Evolutionary conservation across 2,797 vertebrate species (phyloP), one percentile per base, ranked within the genome.

Genomic region (Helostoma temminkii): DNA sequence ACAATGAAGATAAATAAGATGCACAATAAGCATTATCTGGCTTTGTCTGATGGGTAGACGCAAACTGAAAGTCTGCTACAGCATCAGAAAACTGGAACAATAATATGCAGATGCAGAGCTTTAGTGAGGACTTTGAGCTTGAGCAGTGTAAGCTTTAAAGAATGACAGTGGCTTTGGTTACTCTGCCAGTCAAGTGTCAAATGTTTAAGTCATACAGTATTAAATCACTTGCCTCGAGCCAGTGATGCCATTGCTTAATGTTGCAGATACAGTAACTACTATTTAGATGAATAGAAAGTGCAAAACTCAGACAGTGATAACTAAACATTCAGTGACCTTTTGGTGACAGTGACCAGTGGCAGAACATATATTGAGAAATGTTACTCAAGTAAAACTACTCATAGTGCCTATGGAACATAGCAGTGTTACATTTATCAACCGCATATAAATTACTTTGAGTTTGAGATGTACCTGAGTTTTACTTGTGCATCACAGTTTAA

Each of bases 161-260:
- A 25, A 32, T 43, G 66, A 80, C 73, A 41, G 42, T 39, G 63
- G 21, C 49, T 82, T 28, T n/a, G 48, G 37, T 50, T 60, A 19
- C 41, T 68, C 61, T 66, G 74, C 42, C 68, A 64, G 66, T 88
- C 69, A 78, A 78, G 72, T 54, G 68, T 82, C 60, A 66, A 48
- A 56, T 1, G 1, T 52, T 66, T 15, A 42, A 68, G 56, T 79
- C 82, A 72, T 19, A 32, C 45, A 53, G 39, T 57, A 76, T 84
- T 71, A 73, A 47, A 66, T 76, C 36, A 81, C 53, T 64, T 26
- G 65, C 71, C 58, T 32, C 22, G 12, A 28, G 41, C 14, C 45
- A 47, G 54, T 57, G 66, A 62, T 36, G 28, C 47, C 63, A 67
- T 54, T 21, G 39, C 18, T 50, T 53, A 32, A 69, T 15, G n/a